Evolutionary conservation across 1,140 invertebrate species (phyloP).

Genomic region (Tribolium castaneum): DNA sequence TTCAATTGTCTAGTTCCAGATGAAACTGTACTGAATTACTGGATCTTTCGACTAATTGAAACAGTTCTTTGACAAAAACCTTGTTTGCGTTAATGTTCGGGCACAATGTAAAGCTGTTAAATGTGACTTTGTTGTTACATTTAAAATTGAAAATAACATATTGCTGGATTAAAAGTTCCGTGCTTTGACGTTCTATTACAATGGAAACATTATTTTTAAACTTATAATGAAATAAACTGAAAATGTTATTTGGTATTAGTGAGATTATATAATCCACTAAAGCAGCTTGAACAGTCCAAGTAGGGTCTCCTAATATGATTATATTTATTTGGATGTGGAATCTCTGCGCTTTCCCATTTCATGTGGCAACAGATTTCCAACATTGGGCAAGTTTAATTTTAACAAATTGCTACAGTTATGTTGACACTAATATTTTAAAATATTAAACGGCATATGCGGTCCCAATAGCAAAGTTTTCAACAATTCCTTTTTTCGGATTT

Average conservation of each 20-base stretch:
- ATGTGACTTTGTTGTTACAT: not conserved
- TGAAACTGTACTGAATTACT: not conserved
- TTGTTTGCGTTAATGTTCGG: not conserved
- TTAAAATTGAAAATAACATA: not conserved
- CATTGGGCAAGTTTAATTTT: slow-evolving; percentile 1
- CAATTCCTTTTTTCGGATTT: not conserved
- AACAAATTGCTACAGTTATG: not conserved
- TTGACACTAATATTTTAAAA: not conserved
- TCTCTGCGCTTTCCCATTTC: slow-evolving; percentile 12
- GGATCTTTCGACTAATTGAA: not conserved
- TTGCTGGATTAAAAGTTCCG: slow-evolving; percentile 5
- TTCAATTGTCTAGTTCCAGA: not conserved
- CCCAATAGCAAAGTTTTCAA: not conserved
- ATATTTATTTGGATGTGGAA: slow-evolving; percentile 19
- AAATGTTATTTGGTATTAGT: slow-evolving; percentile 15
- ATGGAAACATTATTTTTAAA: slow-evolving; percentile 2
- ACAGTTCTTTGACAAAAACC: slow-evolving; percentile 1
- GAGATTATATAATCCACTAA: slow-evolving; percentile 11
- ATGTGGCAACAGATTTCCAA: not conserved
- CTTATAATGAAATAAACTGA: not conserved
- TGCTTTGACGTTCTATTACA: not conserved
- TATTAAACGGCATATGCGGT: not conserved
- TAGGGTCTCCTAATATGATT: slow-evolving; percentile 16
- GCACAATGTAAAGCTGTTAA: not conserved
- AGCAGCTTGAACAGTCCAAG: slow-evolving; percentile 15